A percentile compares a stretch with the other conserved stretches of the same genome.
Evolutionary conservation across 2,888 invertebrate genomes (phyloP).

Genomic region (Aleiodes testaceus): DNA sequence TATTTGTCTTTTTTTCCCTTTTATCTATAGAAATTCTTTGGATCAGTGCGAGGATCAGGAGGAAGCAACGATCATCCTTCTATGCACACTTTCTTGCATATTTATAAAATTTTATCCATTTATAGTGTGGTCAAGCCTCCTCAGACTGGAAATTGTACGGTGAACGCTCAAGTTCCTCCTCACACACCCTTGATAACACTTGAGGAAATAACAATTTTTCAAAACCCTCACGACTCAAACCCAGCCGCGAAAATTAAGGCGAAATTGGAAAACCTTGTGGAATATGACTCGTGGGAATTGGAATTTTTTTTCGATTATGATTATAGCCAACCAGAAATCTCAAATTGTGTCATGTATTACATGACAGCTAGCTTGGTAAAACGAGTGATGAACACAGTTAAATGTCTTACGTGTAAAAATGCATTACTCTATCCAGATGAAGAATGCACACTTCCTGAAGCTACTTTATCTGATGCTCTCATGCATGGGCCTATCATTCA

Average conservation of each 20-base stretch:
- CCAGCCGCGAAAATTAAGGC: constrained; percentile 35
- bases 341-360: constrained; percentile 44
- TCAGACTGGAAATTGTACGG: constrained; percentile 44
- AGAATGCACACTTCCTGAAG: constrained; percentile 35
- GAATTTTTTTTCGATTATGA: constrained; percentile 46
- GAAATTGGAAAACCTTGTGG: constrained; percentile 21
- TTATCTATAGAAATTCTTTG: constrained; percentile 49
- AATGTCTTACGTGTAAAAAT: constrained; percentile 39
- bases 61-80: constrained; percentile 52
- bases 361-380: constrained; percentile 40
- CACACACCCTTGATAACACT: too few relatives aligned
- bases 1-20: too few relatives aligned
- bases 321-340: constrained; percentile 43
- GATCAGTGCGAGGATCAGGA: constrained; percentile 48
- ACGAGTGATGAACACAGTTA: constrained; percentile 37
- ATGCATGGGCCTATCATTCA: too few relatives aligned
- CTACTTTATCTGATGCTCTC: neutral
- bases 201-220: too few relatives aligned
- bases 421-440: constrained; percentile 36
- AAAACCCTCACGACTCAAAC: too few relatives aligned
- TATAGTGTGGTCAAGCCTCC: constrained; percentile 43
- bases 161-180: neutral
- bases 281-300: constrained; percentile 44
- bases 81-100: constrained; percentile 41
- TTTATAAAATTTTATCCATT: constrained; percentile 45